Base-by-base conservation (phyloP, 2,113 vertebrate species). In the Ceyx margarethae region DNA sequence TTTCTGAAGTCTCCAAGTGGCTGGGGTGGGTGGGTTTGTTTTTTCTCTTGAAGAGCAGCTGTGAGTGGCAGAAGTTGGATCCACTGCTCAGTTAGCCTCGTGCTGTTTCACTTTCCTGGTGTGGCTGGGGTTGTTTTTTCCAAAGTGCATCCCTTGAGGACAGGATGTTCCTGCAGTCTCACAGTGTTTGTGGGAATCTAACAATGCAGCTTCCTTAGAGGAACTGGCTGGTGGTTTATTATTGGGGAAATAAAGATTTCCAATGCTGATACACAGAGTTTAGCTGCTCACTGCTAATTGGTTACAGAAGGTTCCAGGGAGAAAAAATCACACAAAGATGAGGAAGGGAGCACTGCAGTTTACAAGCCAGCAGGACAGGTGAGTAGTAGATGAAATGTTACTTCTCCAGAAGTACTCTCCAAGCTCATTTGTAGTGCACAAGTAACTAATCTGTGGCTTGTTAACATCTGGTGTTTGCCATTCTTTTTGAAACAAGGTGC, bases 1-100 rank as follows among this genome's bases (percentile, higher is more conserved):
- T 95, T 96, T 79, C 62, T 78, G 14, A 89, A 87, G 68, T 92
- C 79, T 89, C 85, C 76, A 87, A 42, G 74, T 64, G 71, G 58
- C 81, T 81, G 82, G 37, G 37, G 37, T 10, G 37, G 37, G 37
- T 37, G 37, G 37, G 37, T 37, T 37, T 37, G 37, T 37, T 37
- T 37, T 37, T 37, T 10, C 37, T 37, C 37, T 37, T 37, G 37
- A 37, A 37, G 37, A 37, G 37, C 37, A 37, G 37, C 37, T 37
- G 37, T 37, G 37, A 37, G 37, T 37, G 37, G 37, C 37, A 37
- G 37, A 37, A 37, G 68, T 7, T 90, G 76, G 56, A 90, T 87
- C 82, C 62, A 68, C 77, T 35, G 42, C 1, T 81, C 90, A 92
- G 58, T 91, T 74, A 90, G 65, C 69, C 54, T 85, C 60, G 69